These are phyloP conservation scores for Tadarida brasiliensis DNA, from an alignment of 2,797 vertebrate species.

Conservation along the genomic window DNA sequence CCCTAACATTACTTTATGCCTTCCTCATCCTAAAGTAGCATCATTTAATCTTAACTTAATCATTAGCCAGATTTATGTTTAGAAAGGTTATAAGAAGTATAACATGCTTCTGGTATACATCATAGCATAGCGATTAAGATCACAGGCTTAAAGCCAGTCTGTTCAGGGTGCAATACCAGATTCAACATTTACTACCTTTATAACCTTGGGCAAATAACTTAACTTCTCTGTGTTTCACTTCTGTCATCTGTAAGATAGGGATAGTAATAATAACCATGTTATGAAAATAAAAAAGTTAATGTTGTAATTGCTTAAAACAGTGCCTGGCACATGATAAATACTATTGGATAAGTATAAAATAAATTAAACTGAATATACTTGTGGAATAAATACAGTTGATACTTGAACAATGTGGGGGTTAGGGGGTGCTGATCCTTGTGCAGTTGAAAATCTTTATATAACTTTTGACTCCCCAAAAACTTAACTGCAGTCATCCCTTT, in stretches of 20 bases:
- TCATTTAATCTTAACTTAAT: constrained; percentile 50
- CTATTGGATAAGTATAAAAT: background rate
- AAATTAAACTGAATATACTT: background rate
- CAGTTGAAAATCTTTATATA: background rate
- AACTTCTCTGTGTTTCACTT: background rate
- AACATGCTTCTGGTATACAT: background rate
- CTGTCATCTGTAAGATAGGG: background rate
- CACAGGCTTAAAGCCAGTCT: background rate
- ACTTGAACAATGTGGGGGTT: background rate
- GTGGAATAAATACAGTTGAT: background rate
- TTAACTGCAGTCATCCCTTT: background rate
- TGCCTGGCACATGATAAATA: background rate
- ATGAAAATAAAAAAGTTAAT: constrained; percentile 3
- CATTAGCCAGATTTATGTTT: constrained; percentile 14
- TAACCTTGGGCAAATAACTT: background rate
- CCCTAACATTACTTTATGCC: background rate
- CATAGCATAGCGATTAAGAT: constrained; percentile 28
- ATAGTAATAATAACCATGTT: background rate
- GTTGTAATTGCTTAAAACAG: background rate
- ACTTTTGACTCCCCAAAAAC: background rate
- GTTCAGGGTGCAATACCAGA: background rate
- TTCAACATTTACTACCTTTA: constrained; percentile 31
- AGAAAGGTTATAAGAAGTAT: constrained; percentile 20
- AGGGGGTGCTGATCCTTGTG: background rate
- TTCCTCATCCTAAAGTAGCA: constrained; percentile 4